Percentiles rank a stretch among this genome's conserved stretches.
Evolutionary conservation across 2,797 vertebrate species (phyloP).

Genomic region (Cossypha polioptera): DNA sequence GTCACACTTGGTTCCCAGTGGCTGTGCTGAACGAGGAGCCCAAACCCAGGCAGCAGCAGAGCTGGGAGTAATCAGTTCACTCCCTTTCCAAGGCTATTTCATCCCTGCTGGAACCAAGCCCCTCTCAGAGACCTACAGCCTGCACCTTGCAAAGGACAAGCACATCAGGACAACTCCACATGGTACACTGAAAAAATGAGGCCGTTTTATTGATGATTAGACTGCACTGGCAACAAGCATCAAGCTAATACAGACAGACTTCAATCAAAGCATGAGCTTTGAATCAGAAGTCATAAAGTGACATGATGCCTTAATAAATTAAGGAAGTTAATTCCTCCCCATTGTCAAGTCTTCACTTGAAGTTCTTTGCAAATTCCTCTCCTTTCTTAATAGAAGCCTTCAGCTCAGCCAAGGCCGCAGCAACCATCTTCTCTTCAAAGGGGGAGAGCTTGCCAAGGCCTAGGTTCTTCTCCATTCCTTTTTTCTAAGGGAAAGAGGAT

Average conservation of each 20-base stretch:
- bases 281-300: conserved; percentile 46
- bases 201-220: conserved; percentile 66
- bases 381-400: conserved; percentile 97
- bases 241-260: conserved; percentile 6
- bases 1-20: neutral
- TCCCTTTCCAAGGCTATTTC: neutral
- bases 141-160: neutral
- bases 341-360: conserved; percentile 80
- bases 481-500: conserved; percentile 80
- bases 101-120: neutral
- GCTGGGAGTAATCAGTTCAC: neutral
- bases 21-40: neutral
- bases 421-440: conserved; percentile 94
- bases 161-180: neutral
- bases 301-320: conserved; percentile 78
- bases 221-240: conserved; percentile 1
- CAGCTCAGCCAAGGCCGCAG: conserved; percentile 86
- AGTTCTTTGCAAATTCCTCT: conserved; percentile 91
- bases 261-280: conserved; percentile 6
- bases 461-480: conserved; percentile 95
- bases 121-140: neutral
- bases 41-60: neutral
- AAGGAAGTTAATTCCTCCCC: conserved; percentile 44
- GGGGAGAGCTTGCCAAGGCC: conserved; percentile 90
- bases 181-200: conserved; percentile 63